These are phyloP conservation scores for Chitala chitala DNA, from an alignment of 2,113 vertebrate genomes.

Conservation along the genomic window DNA sequence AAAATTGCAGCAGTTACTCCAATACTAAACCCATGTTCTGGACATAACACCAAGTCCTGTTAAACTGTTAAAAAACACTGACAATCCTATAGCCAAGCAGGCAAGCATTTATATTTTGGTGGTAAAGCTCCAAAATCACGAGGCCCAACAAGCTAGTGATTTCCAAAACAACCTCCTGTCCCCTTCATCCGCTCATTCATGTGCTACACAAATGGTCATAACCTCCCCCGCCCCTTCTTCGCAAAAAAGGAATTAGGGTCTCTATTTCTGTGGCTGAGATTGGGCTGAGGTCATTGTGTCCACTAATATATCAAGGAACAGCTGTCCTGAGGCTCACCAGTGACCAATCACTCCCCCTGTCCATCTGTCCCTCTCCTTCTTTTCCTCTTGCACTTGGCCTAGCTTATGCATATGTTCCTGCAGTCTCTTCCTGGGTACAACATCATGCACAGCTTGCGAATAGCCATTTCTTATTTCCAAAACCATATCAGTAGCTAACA, in stretches of 20 bases:
- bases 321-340: slow-evolving; percentile 66
- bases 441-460: neutral
- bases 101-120: slow-evolving; percentile 10
- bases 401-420: slow-evolving; percentile 29
- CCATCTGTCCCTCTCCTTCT: slow-evolving; percentile 61
- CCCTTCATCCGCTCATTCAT: slow-evolving; percentile 10
- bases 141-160: slow-evolving; percentile 56
- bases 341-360: slow-evolving; percentile 61
- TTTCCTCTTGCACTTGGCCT: slow-evolving; percentile 34
- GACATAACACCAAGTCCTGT: too few species aligned
- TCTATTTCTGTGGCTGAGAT: slow-evolving; percentile 69
- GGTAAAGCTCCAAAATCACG: slow-evolving; percentile 31
- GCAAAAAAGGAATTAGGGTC: slow-evolving; percentile 60
- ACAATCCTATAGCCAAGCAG: neutral
- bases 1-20: too few species aligned
- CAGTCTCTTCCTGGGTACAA: slow-evolving; percentile 32
- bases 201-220: slow-evolving; percentile 26
- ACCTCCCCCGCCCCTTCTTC: slow-evolving; percentile 33
- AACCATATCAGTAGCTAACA: neutral
- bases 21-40: too few species aligned
- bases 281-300: slow-evolving; percentile 72
- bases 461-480: neutral
- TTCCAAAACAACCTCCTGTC: slow-evolving; percentile 57
- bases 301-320: slow-evolving; percentile 77
- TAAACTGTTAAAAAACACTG: neutral